Percentiles rank a stretch among this genome's conserved stretches.
phyloP scores from a whole-genome alignment of 2,113 vertebrate species.

The Amphilophus citrinellus region DNA sequence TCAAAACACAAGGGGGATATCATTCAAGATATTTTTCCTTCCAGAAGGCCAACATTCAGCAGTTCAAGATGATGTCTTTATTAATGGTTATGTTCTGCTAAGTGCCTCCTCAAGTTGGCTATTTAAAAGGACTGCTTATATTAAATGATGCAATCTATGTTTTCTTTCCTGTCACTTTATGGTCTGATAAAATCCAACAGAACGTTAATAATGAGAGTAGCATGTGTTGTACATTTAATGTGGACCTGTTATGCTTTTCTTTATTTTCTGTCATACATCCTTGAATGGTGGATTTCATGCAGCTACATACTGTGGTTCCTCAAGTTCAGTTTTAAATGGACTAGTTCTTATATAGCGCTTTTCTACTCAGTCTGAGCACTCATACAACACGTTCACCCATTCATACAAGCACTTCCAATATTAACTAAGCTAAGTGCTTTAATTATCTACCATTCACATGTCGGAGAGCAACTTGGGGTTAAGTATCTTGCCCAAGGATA shows the following conservation, averaged over 20 bases:
- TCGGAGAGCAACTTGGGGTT: too few species aligned
- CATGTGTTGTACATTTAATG: not conserved
- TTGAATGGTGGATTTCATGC: not conserved
- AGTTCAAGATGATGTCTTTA: not conserved
- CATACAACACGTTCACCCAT: too few species aligned
- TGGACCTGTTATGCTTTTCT: not conserved
- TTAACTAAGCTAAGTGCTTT: too few species aligned
- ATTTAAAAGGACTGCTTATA: not conserved
- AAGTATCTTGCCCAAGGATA: too few species aligned
- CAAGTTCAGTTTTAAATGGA: not conserved
- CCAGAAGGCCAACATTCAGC: not conserved
- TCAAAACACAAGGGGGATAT: fast-evolving
- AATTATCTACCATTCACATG: too few species aligned
- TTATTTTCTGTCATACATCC: not conserved
- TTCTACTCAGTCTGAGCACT: too few species aligned
- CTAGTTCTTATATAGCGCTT: too few species aligned
- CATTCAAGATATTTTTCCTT: not conserved
- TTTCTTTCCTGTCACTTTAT: not conserved
- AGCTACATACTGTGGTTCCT: not conserved
- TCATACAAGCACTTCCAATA: too few species aligned
- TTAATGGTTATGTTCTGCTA: not conserved
- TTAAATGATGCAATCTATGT: not conserved
- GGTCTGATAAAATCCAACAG: not conserved
- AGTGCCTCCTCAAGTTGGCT: not conserved
- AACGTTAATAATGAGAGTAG: not conserved